These are phyloP conservation scores for Chaenocephalus aceratus DNA, from an alignment of 2,113 vertebrate species.

Conservation along the genomic window DNA sequence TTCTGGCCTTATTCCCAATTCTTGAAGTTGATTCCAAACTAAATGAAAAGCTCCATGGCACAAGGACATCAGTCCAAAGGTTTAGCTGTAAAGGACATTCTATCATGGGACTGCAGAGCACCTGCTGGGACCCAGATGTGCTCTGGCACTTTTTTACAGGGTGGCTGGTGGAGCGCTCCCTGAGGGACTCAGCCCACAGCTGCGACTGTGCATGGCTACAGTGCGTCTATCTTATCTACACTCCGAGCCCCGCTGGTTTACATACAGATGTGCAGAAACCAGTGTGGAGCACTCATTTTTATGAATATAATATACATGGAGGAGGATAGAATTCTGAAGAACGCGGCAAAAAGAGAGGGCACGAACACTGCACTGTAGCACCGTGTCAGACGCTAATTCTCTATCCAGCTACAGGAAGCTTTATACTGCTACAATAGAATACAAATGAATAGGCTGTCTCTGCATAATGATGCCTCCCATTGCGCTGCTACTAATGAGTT, in stretches of 20 bases:
- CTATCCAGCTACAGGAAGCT: constrained; percentile 17
- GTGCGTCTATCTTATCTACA: constrained; percentile 58
- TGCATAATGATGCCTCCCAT: constrained; percentile 1
- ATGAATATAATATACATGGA: constrained; percentile 46
- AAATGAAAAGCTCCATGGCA: constrained; percentile 43
- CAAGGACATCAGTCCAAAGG: constrained; percentile 73
- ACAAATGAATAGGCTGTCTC: constrained; percentile 27
- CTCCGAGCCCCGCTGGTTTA: constrained; percentile 60
- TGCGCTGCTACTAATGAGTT: neutral
- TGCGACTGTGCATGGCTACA: constrained; percentile 67
- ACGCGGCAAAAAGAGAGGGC: constrained; percentile 26
- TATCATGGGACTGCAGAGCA: constrained; percentile 79
- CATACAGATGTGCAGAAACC: constrained; percentile 63
- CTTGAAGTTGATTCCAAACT: constrained; percentile 18
- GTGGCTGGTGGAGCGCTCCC: constrained; percentile 77
- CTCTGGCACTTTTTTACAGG: constrained; percentile 78
- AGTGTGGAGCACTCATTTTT: constrained; percentile 39
- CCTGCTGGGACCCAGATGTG: constrained; percentile 86
- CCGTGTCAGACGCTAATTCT: constrained; percentile 44
- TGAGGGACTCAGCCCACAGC: constrained; percentile 74
- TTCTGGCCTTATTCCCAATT: neutral
- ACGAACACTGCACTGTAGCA: constrained; percentile 26
- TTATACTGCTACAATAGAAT: neutral
- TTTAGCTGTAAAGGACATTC: constrained; percentile 77
- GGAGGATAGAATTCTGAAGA: constrained; percentile 45